Evolutionary conservation across 2,888 invertebrate species (phyloP).

Genomic region (Dermolepida albohirtum): DNA sequence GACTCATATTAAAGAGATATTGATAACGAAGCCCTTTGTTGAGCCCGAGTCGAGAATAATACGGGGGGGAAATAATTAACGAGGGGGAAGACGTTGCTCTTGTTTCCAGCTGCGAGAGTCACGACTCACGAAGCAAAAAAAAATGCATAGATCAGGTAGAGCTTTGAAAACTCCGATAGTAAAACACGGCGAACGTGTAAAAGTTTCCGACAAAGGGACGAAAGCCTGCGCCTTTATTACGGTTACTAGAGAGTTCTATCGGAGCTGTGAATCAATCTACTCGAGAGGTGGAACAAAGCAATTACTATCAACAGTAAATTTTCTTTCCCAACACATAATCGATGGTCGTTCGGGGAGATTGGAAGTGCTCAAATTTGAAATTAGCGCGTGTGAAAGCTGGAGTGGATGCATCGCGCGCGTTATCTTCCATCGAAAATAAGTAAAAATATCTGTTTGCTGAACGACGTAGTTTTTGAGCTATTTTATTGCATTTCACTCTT

Average conservation of each 20-base stretch:
- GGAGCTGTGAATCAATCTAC: conserved; percentile 5
- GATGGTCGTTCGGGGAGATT: no score
- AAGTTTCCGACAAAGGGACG: conserved; percentile 20
- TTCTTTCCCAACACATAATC: neutral
- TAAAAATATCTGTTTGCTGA: no score
- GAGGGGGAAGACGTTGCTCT: conserved; percentile 15
- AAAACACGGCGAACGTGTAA: conserved; percentile 5
- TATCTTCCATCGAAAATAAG: no score
- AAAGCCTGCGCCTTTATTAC: conserved; percentile 14
- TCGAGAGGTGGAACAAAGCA: no score
- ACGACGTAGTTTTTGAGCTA: no score
- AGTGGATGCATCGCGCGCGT: no score
- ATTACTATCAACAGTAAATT: conserved; percentile 12
- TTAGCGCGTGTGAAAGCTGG: no score
- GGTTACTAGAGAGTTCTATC: neutral
- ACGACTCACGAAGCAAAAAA: conserved; percentile 10
- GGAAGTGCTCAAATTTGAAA: no score
- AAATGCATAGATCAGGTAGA: conserved; percentile 27
- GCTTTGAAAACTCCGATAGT: conserved; percentile 7
- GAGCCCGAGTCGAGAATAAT: conserved; percentile 15
- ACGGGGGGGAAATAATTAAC: conserved; percentile 32
- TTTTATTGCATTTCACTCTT: no score
- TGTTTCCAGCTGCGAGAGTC: conserved; percentile 22
- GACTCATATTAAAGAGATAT: conserved; percentile 26
- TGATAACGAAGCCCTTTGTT: conserved; percentile 28